Conservation (phyloP, 2,797 vertebrate species). For the Oreochromis mossambicus region DNA sequence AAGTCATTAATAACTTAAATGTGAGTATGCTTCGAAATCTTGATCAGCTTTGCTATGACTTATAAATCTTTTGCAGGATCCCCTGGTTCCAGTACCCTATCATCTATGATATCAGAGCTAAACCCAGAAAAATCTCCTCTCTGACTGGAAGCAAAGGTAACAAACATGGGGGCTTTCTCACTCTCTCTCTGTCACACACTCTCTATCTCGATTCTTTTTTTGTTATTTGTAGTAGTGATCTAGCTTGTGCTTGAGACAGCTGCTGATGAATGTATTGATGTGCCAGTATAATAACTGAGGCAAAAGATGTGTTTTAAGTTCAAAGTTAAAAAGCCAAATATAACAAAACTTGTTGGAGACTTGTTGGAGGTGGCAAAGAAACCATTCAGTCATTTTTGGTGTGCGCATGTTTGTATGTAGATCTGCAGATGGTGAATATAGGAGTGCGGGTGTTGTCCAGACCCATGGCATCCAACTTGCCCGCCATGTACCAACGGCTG, state of each 20-base stretch:
- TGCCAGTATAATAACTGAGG: background rate
- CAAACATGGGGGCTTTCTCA: constrained; percentile 92
- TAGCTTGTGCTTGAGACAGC: background rate
- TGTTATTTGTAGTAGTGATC: background rate
- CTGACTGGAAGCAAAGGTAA: constrained; percentile 95
- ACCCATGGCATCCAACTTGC: constrained; percentile 84
- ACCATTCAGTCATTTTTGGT: background rate
- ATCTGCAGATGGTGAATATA: constrained; percentile 95
- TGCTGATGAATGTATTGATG: background rate
- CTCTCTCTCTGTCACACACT: constrained; percentile 80
- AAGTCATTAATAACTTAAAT: background rate
- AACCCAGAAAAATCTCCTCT: constrained; percentile 88
- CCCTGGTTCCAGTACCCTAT: constrained; percentile 95
- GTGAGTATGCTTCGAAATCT: background rate
- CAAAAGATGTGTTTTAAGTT: background rate
- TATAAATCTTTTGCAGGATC: constrained; percentile 66
- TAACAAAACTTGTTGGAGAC: background rate
- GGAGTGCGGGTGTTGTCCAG: constrained; percentile 86
- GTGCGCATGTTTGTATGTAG: constrained; percentile 50
- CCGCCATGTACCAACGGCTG: constrained; percentile 86
- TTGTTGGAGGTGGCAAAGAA: background rate
- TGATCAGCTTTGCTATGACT: background rate
- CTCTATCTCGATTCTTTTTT: constrained; percentile 44
- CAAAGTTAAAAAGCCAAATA: background rate
- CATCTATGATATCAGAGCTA: constrained; percentile 91